Evolutionary conservation across 2,797 vertebrate genomes (phyloP), one percentile per base, ranked within the genome.

Genomic region (Micrastur ruficollis): DNA sequence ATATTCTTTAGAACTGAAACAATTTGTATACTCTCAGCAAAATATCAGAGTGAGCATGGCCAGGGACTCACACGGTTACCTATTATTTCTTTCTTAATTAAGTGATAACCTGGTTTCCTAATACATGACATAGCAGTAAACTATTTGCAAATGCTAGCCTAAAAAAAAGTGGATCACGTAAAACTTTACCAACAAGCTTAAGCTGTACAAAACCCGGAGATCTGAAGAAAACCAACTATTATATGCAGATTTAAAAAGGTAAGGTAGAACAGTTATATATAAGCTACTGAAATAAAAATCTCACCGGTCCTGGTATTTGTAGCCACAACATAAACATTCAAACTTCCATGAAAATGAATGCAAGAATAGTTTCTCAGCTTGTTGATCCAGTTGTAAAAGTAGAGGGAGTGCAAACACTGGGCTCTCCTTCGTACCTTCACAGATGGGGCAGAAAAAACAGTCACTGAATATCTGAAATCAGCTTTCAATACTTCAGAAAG

Each of bases 391-490:
- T 27, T 47, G 46, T 9, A 99, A 98, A 31, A 99, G 98, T 18
- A 98, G 95, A 4, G 99, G 99, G 94, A 99, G 92, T 9, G 99
- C 99, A 94, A 99, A 99, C 15, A 99, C 98, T 0, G 99, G 99
- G 34, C 98, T 99, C 89, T 99, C 99, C 86, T 81, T 88, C 61
- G 98, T 89, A 96, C 99, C 99, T 99, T 96, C 31, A 93, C 92
- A 94, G 65, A 97, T 23, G 55, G 81, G 78, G 76, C 71, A 93
- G 66, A 96, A 95, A 94, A 85, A 84, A 81, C 2, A 34, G 38
- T 55, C 53, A 88, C 8, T 68, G 61, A 71, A 26, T 82, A 72
- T 61, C 14, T 85, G n/a, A 92, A 93, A 93, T 42, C 61, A 81
- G 27, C 27, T 92, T 81, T 81, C 58, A 90, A 25, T 58, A 91